phyloP scores from a whole-genome alignment of 2,113 vertebrate genomes.

The Petaurus breviceps region DNA sequence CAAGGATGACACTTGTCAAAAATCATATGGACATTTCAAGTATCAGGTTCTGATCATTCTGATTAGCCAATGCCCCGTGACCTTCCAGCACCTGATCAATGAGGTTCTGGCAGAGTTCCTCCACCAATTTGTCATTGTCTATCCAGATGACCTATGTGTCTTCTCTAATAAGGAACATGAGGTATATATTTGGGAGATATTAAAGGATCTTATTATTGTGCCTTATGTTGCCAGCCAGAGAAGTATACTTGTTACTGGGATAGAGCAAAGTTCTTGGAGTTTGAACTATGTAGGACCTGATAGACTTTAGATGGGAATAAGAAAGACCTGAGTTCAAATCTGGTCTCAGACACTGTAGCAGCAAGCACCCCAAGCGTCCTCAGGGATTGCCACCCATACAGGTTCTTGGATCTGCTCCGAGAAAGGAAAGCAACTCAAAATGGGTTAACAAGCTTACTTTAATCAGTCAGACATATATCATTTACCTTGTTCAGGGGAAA shows the following conservation, averaged over 20 bases:
- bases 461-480: too few relatives aligned
- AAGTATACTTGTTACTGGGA: neutral
- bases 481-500: too few relatives aligned
- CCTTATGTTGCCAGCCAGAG: neutral
- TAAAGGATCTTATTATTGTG: neutral
- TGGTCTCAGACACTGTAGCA: too few relatives aligned
- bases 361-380: too few relatives aligned
- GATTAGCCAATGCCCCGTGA: neutral
- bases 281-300: neutral
- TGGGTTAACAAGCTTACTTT: too few relatives aligned
- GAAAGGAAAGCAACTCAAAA: too few relatives aligned
- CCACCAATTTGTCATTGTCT: neutral
- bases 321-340: neutral
- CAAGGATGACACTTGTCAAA: neutral
- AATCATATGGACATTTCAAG: neutral
- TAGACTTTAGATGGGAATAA: neutral
- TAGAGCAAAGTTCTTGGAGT: neutral
- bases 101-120: neutral
- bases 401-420: too few relatives aligned
- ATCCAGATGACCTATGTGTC: neutral
- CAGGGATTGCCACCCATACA: too few relatives aligned
- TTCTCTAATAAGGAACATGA: neutral
- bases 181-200: neutral
- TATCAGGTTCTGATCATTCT: neutral
- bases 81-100: neutral